Base-by-base conservation (phyloP, 2,113 vertebrate genomes). In the Hirundichthys speculiger region DNA sequence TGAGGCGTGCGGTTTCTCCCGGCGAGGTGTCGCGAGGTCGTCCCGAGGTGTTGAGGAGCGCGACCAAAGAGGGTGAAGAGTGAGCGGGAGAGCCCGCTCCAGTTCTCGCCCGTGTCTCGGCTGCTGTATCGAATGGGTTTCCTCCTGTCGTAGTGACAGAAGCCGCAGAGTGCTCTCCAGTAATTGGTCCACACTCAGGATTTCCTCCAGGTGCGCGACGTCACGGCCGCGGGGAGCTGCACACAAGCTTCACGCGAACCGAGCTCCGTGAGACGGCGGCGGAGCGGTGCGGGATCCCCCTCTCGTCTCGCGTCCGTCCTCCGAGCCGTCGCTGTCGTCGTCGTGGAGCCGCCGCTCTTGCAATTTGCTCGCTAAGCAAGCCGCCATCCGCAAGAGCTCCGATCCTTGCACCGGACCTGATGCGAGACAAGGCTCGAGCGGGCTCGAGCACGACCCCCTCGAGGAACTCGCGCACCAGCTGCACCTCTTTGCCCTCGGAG, bases 131-230 rank as follows among this genome's bases (percentile, higher is more conserved):
- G 47, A 12, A 49, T 49, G 5, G 47, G 5, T 13, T 49, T 49
- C 2, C 47, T 14, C 21, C 47, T 49, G 21, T 22, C 24, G 47
- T 24, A 49, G 0, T 49, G 47, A 4, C 47, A 24, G 14, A 49
- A 49, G 3, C 47, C 47, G 24, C 47, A 49, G 7, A 1, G 47
- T 7, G 21, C 47, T 49, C 47, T 22, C 47, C 47, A 49, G 13
- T 24, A 49, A 5, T 49, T 49, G 13, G 47, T 69, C 65, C 65
- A 69, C 24, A 39, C 65, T 69, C 54, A 69, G 2, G 0, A 46
- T 59, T 20, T 69, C 65, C 6, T 69, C 65, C 13, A 69, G 18
- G n/a, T 69, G 65, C 0, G 47, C 65, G 5, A 69, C 65, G n/a
- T 69, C 5, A 59, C 65, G 0, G 54, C 30, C 0, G 38, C 16